These are phyloP conservation scores for Troides oblongomaculatus DNA, from an alignment of 2,888 invertebrate species.

Conservation along the genomic window DNA sequence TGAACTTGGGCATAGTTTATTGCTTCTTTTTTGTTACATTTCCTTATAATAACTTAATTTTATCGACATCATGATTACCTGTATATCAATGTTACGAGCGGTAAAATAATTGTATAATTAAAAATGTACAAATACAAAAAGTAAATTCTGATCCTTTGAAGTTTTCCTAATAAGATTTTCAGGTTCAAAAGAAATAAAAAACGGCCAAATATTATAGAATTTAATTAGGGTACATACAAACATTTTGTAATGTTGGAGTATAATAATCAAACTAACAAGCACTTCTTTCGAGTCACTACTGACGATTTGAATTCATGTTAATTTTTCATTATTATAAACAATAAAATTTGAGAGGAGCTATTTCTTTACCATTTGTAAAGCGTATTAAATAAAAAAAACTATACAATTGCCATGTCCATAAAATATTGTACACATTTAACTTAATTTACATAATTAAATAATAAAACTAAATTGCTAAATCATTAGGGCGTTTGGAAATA, in stretches of 20 bases:
- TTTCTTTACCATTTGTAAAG: slow-evolving; percentile 36
- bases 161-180: neutral
- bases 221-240: slow-evolving; percentile 80
- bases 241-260: slow-evolving; percentile 77
- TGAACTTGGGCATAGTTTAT: slow-evolving; percentile 12
- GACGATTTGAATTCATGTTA: slow-evolving; percentile 57
- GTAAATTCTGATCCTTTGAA: neutral
- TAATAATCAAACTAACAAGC: slow-evolving; percentile 78
- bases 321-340: slow-evolving; percentile 50
- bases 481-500: slow-evolving; percentile 27
- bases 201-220: slow-evolving; percentile 72
- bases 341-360: slow-evolving; percentile 66
- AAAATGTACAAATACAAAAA: neutral
- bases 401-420: slow-evolving; percentile 34
- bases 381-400: slow-evolving; percentile 26
- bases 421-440: slow-evolving; percentile 34
- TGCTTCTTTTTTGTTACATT: slow-evolving; percentile 7
- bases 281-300: slow-evolving; percentile 70
- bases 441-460: slow-evolving; percentile 30
- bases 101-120: neutral
- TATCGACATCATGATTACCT: slow-evolving; percentile 12
- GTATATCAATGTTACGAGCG: slow-evolving; percentile 9
- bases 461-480: slow-evolving; percentile 31
- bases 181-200: slow-evolving; percentile 48
- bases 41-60: slow-evolving; percentile 18